Evolutionary conservation across 2,797 vertebrate genomes (phyloP).

Genomic region (Rhadinocentrus ornatus): DNA sequence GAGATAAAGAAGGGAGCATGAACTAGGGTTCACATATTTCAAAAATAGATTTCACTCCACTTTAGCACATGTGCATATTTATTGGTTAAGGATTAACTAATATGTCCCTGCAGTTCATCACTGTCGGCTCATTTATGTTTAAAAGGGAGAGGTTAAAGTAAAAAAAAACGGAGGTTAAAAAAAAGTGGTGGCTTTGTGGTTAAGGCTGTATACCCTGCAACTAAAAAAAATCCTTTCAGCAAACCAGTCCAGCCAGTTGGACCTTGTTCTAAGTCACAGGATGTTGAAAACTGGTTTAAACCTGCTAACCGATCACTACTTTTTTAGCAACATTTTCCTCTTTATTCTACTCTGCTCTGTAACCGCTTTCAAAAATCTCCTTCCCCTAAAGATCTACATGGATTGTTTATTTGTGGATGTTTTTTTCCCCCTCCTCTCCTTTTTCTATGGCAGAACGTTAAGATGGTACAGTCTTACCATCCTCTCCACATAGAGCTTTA

Average conservation of each 20-base stretch:
- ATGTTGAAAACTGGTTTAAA: background rate
- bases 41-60: too few species aligned
- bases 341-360: background rate
- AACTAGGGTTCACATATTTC: too few species aligned
- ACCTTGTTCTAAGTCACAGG: background rate
- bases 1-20: background rate
- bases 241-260: background rate
- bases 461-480: background rate
- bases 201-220: background rate
- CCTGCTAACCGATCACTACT: background rate
- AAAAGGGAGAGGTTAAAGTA: too few species aligned
- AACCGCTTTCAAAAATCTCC: background rate
- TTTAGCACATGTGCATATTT: background rate
- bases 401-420: background rate
- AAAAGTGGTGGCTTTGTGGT: background rate
- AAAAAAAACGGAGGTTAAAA: background rate
- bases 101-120: background rate
- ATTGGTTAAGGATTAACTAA: background rate
- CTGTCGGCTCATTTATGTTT: background rate
- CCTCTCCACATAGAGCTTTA: background rate
- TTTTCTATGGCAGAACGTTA: background rate
- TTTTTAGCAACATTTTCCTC: background rate
- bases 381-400: background rate
- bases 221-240: background rate
- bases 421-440: background rate